Evolutionary conservation across 2,888 invertebrate genomes (phyloP).

Genomic region (Hypolimnas misippus): DNA sequence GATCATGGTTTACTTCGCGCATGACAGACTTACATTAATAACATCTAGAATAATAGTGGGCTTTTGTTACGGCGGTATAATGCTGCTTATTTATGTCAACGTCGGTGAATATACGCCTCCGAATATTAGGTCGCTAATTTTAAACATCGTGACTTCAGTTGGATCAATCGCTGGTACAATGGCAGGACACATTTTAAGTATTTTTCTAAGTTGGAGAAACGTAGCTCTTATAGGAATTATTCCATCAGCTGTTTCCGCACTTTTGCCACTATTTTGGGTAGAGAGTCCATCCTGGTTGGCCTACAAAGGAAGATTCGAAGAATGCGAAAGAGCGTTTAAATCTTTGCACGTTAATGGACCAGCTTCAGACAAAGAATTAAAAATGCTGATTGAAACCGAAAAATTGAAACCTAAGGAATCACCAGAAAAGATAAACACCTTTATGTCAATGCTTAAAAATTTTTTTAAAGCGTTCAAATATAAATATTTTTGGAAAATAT

Average conservation of each 20-base stretch:
- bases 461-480: conserved; percentile 30
- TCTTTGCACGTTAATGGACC: conserved; percentile 24
- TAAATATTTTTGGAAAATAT: conserved; percentile 39
- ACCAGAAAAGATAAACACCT: conserved; percentile 1
- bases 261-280: conserved; percentile 37
- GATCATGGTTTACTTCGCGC: conserved; percentile 39
- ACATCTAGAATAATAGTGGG: conserved; percentile 37
- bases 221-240: conserved; percentile 36
- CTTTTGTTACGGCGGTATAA: conserved; percentile 32
- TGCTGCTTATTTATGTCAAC: conserved; percentile 24
- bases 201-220: conserved; percentile 37
- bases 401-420: conserved; percentile 14
- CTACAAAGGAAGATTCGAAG: conserved; percentile 33
- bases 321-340: conserved; percentile 33
- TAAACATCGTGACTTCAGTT: conserved; percentile 31
- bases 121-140: conserved; percentile 28
- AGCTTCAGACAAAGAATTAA: conserved; percentile 35
- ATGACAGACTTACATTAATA: conserved; percentile 27
- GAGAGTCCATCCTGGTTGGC: conserved; percentile 43
- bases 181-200: conserved; percentile 34
- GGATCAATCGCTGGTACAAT: conserved; percentile 26
- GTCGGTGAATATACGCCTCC: conserved; percentile 38
- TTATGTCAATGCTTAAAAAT: conserved; percentile 13
- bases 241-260: conserved; percentile 30
- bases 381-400: conserved; percentile 34